A percentile compares a stretch with the other conserved stretches of the same genome.
Evolutionary conservation across 1,140 invertebrate genomes (phyloP).

Genomic region (Antheraea mylitta): DNA sequence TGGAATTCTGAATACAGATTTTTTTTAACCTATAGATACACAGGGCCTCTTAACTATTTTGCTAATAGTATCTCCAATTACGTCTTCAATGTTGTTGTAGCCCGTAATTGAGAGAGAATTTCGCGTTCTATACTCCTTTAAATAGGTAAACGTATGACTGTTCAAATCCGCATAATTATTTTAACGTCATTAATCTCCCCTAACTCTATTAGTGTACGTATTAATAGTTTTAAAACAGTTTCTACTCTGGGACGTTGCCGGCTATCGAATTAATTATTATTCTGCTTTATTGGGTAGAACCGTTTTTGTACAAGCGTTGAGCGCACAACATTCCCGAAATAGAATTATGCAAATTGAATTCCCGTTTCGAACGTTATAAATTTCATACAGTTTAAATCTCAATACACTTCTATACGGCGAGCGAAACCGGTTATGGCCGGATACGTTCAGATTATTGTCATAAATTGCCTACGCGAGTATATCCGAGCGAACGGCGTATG

Average conservation of each 20-base stretch:
- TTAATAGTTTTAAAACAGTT: neutral
- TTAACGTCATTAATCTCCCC: neutral
- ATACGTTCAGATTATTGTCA: constrained; percentile 61
- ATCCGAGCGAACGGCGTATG: constrained; percentile 32
- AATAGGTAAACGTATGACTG: neutral
- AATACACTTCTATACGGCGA: constrained; percentile 44
- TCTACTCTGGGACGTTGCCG: neutral
- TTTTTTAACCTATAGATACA: too few species aligned
- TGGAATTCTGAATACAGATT: too few species aligned
- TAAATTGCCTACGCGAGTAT: constrained; percentile 50
- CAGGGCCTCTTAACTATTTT: too few species aligned
- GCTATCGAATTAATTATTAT: neutral
- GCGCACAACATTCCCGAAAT: neutral
- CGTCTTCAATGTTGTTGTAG: neutral
- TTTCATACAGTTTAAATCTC: constrained; percentile 40
- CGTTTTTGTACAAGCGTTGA: neutral
- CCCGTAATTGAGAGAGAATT: neutral
- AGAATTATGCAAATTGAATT: constrained; percentile 35
- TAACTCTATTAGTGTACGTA: neutral
- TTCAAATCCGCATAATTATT: neutral
- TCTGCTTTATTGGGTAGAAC: neutral
- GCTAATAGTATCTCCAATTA: too few species aligned
- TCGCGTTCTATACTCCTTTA: too few species aligned
- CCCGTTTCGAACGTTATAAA: constrained; percentile 44
- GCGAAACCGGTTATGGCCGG: constrained; percentile 40